phyloP scores from a whole-genome alignment of 2,888 invertebrate species.

The Papilio demoleus region DNA sequence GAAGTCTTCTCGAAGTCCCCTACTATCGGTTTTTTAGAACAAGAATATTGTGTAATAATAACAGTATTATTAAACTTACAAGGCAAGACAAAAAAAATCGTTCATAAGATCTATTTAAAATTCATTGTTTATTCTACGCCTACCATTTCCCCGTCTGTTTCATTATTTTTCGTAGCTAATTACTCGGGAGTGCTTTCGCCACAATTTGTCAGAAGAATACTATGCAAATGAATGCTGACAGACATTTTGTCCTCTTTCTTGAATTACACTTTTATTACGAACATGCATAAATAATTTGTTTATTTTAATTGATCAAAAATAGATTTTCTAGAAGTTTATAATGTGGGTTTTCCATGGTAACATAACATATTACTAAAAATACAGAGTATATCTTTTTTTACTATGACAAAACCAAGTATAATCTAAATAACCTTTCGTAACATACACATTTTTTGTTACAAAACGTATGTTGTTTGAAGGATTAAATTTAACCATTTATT shows the following conservation, averaged over 20 bases:
- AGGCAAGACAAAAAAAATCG: neutral
- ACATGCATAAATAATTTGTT: neutral
- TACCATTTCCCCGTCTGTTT: slow-evolving; percentile 10
- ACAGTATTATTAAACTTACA: too few relatives aligned
- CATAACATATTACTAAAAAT: too few relatives aligned
- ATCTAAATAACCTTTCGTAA: too few relatives aligned
- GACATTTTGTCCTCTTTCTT: slow-evolving; percentile 32
- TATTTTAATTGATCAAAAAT: neutral
- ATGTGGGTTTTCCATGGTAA: too few relatives aligned
- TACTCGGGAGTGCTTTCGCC: slow-evolving; percentile 31
- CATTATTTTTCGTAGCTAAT: slow-evolving; percentile 21
- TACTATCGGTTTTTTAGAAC: too few relatives aligned
- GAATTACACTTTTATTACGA: neutral
- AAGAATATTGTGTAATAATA: too few relatives aligned
- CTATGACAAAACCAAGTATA: too few relatives aligned
- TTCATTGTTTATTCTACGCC: slow-evolving; percentile 16
- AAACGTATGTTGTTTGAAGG: neutral
- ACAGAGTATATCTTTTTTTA: too few relatives aligned
- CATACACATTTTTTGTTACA: too few relatives aligned
- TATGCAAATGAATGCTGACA: slow-evolving; percentile 34
- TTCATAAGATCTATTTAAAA: neutral
- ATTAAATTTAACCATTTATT: too few relatives aligned
- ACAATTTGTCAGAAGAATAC: slow-evolving; percentile 38
- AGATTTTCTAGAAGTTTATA: too few relatives aligned
- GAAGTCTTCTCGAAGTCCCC: too few relatives aligned